Conservation (phyloP, 1,140 invertebrate species). For the Aphelinus atriplicis region DNA sequence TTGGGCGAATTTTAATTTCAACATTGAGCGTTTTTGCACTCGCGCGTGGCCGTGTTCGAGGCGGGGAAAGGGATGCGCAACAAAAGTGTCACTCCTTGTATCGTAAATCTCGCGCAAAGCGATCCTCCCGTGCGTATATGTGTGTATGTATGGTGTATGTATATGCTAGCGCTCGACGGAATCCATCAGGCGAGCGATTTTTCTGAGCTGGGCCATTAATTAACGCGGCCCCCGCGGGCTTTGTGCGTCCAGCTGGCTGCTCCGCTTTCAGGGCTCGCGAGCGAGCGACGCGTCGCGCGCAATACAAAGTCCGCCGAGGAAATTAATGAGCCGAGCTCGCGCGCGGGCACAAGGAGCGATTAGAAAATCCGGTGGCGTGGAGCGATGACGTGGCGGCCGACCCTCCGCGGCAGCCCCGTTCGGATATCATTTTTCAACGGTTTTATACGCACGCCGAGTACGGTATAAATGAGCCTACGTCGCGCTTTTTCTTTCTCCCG, state of each 20-base stretch:
- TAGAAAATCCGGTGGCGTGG: constrained; percentile 4
- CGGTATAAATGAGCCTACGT: constrained; percentile 52
- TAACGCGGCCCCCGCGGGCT: too few species aligned
- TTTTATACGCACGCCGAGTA: constrained; percentile 48
- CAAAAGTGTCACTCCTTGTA: too few species aligned
- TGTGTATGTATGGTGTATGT: too few species aligned
- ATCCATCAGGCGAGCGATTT: too few species aligned
- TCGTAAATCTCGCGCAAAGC: too few species aligned
- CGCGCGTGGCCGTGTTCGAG: too few species aligned
- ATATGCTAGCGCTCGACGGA: too few species aligned
- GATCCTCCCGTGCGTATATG: too few species aligned
- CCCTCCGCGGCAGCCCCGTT: constrained; percentile 23
- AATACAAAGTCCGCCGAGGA: constrained; percentile 26
- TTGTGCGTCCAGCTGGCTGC: neutral
- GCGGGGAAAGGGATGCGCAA: too few species aligned
- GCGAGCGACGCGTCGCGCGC: neutral
- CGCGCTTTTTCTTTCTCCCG: neutral
- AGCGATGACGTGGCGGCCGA: neutral
- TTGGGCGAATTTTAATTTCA: too few species aligned
- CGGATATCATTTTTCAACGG: constrained; percentile 58
- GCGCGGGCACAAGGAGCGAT: constrained; percentile 38
- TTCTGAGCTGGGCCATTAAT: neutral
- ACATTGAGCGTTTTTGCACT: too few species aligned
- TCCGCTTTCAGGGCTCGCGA: neutral
- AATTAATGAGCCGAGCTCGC: constrained; percentile 35